These are phyloP conservation scores for Trachemys scripta DNA, from an alignment of 2,113 vertebrate genomes.

Conservation along the genomic window DNA sequence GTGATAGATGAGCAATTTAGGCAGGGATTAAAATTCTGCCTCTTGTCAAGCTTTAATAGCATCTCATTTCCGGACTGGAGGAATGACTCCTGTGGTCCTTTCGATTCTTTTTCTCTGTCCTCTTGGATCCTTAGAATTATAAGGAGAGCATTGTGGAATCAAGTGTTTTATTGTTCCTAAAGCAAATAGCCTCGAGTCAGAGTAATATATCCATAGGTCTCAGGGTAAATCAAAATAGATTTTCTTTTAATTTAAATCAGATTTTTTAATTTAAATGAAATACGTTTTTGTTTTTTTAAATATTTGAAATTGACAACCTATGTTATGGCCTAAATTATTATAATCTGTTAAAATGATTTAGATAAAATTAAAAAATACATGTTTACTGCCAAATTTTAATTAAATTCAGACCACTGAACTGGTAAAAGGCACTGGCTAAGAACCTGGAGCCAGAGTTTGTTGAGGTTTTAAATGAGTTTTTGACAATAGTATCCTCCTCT, in stretches of 20 bases:
- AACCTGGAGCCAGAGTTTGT: neutral
- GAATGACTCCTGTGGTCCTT: neutral
- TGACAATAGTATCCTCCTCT: neutral
- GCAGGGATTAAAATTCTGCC: neutral
- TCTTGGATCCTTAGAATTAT: neutral
- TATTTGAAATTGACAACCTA: neutral
- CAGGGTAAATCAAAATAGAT: neutral
- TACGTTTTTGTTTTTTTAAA: neutral
- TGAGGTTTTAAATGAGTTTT: neutral
- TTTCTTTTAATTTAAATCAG: neutral
- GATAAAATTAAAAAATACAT: neutral
- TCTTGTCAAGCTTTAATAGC: neutral
- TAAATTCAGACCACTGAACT: neutral
- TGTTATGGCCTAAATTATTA: neutral
- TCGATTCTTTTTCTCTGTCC: conserved; percentile 4
- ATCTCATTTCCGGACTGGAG: neutral
- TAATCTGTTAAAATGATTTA: neutral
- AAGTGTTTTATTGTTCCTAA: conserved; percentile 20
- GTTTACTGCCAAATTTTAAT: neutral
- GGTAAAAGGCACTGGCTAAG: neutral
- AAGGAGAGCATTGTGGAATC: neutral
- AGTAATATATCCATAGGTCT: neutral
- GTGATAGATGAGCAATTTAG: neutral
- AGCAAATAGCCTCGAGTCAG: conserved; percentile 42
- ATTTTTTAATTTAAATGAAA: neutral